phyloP scores from a whole-genome alignment of 2,797 vertebrate species.

The Falco concolor region DNA sequence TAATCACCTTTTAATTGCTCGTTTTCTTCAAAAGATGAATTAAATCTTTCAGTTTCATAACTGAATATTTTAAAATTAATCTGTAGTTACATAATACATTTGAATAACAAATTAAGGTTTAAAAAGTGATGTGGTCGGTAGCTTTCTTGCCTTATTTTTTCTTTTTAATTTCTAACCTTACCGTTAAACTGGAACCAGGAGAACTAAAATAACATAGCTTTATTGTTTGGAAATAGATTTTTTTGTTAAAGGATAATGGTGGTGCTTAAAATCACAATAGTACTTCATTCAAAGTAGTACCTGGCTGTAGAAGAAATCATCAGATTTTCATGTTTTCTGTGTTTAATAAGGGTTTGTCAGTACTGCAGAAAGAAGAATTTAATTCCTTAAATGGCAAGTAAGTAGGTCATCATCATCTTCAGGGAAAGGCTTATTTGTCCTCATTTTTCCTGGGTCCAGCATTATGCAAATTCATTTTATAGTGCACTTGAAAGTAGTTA shows the following conservation, averaged over 20 bases:
- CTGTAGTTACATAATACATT: not conserved
- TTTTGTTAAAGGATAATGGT: not conserved
- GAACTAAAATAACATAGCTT: not conserved
- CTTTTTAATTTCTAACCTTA: not conserved
- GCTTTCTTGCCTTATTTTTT: not conserved
- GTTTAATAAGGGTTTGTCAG: not conserved
- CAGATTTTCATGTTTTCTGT: not conserved
- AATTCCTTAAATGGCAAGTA: slow-evolving; percentile 26
- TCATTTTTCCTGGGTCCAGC: slow-evolving; percentile 1
- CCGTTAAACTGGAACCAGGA: not conserved
- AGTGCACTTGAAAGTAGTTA: not conserved
- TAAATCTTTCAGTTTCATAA: not conserved
- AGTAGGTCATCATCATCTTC: slow-evolving; percentile 55
- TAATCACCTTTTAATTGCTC: not conserved
- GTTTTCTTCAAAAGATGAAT: not conserved
- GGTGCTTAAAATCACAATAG: not conserved
- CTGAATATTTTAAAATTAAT: slow-evolving; percentile 5
- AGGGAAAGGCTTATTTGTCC: slow-evolving; percentile 38
- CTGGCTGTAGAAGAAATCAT: not conserved
- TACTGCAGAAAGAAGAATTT: not conserved
- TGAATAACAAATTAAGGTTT: not conserved
- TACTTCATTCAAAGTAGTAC: not conserved
- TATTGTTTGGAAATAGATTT: not conserved
- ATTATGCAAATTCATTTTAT: slow-evolving; percentile 6
- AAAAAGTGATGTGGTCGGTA: not conserved